Evolutionary conservation across 2,113 vertebrate genomes (phyloP).

Genomic region (Lamprotornis superbus): DNA sequence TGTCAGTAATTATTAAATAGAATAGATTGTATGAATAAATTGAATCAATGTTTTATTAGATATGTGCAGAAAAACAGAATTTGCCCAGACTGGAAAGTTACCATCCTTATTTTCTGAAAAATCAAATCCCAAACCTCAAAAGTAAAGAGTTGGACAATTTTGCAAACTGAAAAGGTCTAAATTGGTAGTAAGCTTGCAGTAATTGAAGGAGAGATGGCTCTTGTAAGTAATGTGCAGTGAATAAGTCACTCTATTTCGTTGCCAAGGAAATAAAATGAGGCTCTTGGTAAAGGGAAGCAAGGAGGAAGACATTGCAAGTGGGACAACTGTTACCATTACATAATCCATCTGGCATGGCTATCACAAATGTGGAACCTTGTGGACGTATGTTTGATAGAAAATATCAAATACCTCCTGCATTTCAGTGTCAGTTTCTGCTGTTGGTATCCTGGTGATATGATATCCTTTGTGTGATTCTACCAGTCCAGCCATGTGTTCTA

Average conservation of each 20-base stretch:
- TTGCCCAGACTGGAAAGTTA: not conserved
- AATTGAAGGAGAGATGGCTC: not conserved
- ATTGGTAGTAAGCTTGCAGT: not conserved
- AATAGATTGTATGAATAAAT: not conserved
- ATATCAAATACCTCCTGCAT: not conserved
- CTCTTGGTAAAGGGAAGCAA: not conserved
- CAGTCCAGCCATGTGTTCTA: not conserved
- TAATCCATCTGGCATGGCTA: not conserved
- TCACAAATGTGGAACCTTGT: not conserved
- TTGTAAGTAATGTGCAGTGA: not conserved
- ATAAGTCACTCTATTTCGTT: not conserved
- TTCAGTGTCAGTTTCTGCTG: not conserved
- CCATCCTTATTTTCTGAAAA: not conserved
- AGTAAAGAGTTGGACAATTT: not conserved
- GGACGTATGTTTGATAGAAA: not conserved
- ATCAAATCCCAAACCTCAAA: not conserved
- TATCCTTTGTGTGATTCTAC: not conserved
- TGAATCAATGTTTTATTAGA: not conserved
- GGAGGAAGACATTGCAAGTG: not conserved
- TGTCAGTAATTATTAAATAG: not conserved
- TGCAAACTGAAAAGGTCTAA: not conserved
- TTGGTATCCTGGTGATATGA: not conserved
- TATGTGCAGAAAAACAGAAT: not conserved
- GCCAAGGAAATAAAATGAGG: not conserved
- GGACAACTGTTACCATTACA: not conserved